Base-by-base conservation (phyloP, 2,888 invertebrate genomes). In the Lucinisca nassula region DNA sequence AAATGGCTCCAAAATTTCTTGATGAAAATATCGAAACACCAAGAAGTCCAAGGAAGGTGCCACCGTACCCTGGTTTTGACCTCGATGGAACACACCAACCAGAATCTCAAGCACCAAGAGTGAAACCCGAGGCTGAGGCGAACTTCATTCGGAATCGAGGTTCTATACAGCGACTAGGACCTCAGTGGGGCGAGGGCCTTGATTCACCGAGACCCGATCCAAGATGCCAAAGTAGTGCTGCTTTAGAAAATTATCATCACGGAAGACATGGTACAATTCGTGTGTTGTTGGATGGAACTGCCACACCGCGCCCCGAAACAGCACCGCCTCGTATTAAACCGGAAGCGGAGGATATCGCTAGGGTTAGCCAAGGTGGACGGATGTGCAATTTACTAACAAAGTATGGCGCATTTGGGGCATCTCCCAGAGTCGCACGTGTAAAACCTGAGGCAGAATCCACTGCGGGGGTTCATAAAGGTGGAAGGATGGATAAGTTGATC, bases 381-480 rank as follows among this genome's bases (percentile, higher is more conserved):
- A 94, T 94, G 94, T 90, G 88, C 79, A 84, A 84, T 35, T 87
- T 94, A 45, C 84, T 94, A n/a, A 92, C 94, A 67, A 92, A 94
- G 70, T 94, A 93, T 77, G 94, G 89, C 4, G 82, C 91, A 45
- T 86, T 89, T 30, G 87, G 86, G 1, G 81, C 92, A 0, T 82
- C 92, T 12, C 92, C 93, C 0, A 79, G 87, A 73, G 89, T 92
- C 14, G 87, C 93, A 0, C 86, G 94, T 38, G 93, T 95, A n/a
- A 94, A 94, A 85, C 89, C 92, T 37, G 94, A 94, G 83, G 94
- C 92, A 0, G 92, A 92, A 76, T 90, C 79, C 14, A 94, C 92
- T 37, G 93, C 93, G 1, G 89, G 88, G 12, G 89, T 93, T 10
- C 91, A 91, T 83, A 92, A 92, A 89, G 94, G 94, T 10, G 87